Evolutionary conservation across 2,888 invertebrate genomes (phyloP), one percentile per base, ranked within the genome.

Genomic region (Synanthedon tipuliformis): DNA sequence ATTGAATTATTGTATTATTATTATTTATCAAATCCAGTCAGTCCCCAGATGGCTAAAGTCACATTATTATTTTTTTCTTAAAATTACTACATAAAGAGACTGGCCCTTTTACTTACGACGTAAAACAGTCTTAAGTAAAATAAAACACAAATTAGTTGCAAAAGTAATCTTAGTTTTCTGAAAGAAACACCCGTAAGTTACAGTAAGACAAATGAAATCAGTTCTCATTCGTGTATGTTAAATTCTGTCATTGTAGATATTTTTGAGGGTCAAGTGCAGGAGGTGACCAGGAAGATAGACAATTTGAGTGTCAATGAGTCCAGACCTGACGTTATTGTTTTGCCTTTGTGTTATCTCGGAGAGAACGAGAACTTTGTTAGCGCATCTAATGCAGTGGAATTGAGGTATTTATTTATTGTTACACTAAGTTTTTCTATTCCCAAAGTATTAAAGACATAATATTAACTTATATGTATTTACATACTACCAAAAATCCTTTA

Each of bases 361-460:
- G 75, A 83, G 56, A 91, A 90, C 68, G 61, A 71, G 1, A 61
- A 78, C 50, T 91, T 91, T 66, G 71, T 70, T 5, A 16, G 78
- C 77, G 91, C 91, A 0, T 91, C 91, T 0, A 73, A 76, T 41
- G 88, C 83, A 50, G 63, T 92, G 40, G 85, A 88, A 57, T 61
- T 90, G 50, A 75, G 75, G 86, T 34, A 34, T 34, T 34, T 34
- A 34, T 8, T 34, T 34, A 34, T 34, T 27, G 7, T 27, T 41
- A 12, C n/a, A 41, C 4, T 11, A 11, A 11, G 41, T 13, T 18
- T 18, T 18, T 18, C 18, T 23, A 23, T 4, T 23, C 1, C 1
- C 23, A 4, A 23, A 23, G 23, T 23, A 23, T 23, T 41, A 12
- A 12, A 4, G 12, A 5, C 41, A 41, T 12, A n/a, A 12, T 4